These are phyloP conservation scores for Mus caroli DNA, from an alignment of 2,797 vertebrate genomes.

Conservation along the genomic window DNA sequence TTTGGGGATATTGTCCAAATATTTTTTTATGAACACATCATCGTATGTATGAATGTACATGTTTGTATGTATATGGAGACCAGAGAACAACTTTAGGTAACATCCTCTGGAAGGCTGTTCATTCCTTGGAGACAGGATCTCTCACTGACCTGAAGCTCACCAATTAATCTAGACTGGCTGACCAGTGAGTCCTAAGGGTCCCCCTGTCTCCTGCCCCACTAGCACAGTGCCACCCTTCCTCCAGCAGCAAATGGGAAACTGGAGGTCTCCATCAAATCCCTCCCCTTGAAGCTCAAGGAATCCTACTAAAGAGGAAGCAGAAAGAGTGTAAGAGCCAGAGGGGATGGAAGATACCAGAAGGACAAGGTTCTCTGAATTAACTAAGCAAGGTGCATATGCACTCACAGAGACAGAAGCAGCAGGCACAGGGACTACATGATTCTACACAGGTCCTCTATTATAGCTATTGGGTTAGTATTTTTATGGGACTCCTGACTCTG, in stretches of 20 bases:
- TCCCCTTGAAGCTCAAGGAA: background rate
- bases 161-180: background rate
- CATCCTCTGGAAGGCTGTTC: no score
- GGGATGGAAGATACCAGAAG: background rate
- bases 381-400: background rate
- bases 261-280: background rate
- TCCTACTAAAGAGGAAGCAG: background rate
- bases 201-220: background rate
- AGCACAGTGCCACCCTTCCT: background rate
- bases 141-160: no score
- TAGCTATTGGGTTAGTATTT: background rate
- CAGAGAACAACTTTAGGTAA: no score
- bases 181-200: background rate
- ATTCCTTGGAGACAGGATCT: background rate
- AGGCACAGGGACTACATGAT: fast-evolving
- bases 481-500: background rate
- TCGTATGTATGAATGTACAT: background rate
- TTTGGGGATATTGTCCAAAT: background rate
- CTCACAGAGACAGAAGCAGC: background rate
- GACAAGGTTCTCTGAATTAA: background rate
- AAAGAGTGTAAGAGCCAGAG: background rate
- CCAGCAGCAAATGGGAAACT: background rate
- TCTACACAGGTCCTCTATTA: background rate
- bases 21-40: background rate
- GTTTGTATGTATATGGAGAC: no score